Evolutionary conservation across 1,140 invertebrate species (phyloP).

Genomic region (Coptotermes formosanus): DNA sequence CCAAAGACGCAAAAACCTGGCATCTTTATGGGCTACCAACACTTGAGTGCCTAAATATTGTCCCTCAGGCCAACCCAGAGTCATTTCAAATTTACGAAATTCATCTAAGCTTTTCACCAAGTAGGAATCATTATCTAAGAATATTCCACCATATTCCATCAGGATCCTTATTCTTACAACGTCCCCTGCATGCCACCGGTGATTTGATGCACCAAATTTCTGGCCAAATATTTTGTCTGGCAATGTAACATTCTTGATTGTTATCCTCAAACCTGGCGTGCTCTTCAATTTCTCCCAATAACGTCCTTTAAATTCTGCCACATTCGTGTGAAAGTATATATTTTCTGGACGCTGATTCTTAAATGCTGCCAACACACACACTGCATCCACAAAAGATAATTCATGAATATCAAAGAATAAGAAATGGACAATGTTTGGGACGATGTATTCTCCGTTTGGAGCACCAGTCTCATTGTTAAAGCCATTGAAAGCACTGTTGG

Average conservation of each 20-base stretch:
- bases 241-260: slow-evolving; percentile 27
- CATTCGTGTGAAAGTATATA: slow-evolving; percentile 10
- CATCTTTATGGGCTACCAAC: slow-evolving; percentile 35
- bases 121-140: slow-evolving; percentile 39
- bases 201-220: not conserved
- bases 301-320: slow-evolving; percentile 34
- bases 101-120: slow-evolving; percentile 37
- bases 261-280: not conserved
- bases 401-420: slow-evolving; percentile 32
- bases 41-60: slow-evolving; percentile 36
- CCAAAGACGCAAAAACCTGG: slow-evolving; percentile 34
- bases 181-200: slow-evolving; percentile 37
- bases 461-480: slow-evolving; percentile 39
- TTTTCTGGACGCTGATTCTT: not conserved
- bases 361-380: slow-evolving; percentile 14
- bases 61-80: slow-evolving; percentile 41
- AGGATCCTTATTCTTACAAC: slow-evolving; percentile 37
- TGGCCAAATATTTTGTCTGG: slow-evolving; percentile 6
- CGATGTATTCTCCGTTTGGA: slow-evolving; percentile 36
- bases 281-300: slow-evolving; percentile 38
- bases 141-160: slow-evolving; percentile 40
- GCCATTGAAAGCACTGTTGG: slow-evolving; percentile 30
- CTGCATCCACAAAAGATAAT: slow-evolving; percentile 4
- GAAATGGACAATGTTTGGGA: slow-evolving; percentile 39
- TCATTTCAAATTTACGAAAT: slow-evolving; percentile 42